These are phyloP conservation scores for Arctocebus calabarensis DNA, from an alignment of 2,797 vertebrate species.

Conservation along the genomic window DNA sequence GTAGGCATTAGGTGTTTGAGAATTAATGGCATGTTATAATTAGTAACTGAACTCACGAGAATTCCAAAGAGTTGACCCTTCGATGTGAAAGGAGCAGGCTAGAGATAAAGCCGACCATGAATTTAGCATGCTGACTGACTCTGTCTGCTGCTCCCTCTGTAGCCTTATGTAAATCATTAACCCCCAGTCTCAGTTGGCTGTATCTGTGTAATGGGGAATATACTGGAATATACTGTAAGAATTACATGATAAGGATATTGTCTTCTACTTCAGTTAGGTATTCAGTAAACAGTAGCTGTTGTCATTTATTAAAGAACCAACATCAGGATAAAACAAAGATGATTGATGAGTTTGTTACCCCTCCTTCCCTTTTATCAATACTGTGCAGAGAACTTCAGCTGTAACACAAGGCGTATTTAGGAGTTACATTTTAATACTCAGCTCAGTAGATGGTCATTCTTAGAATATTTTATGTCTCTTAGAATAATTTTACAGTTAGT, in stretches of 20 bases:
- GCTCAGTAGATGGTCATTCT: background rate
- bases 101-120: background rate
- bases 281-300: background rate
- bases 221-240: background rate
- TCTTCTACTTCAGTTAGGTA: background rate
- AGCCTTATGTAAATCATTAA: background rate
- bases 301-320: background rate
- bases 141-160: background rate
- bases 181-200: background rate
- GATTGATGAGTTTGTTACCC: background rate
- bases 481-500: conserved; percentile 1
- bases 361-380: background rate
- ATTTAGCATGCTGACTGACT: background rate
- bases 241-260: background rate
- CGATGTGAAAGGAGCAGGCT: too few relatives aligned
- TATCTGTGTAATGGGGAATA: background rate
- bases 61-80: background rate
- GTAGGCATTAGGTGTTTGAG: background rate
- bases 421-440: background rate
- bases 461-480: conserved; percentile 3
- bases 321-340: background rate
- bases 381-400: background rate
- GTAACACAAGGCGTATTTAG: background rate
- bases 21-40: background rate
- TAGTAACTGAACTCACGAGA: background rate